These are phyloP conservation scores for Percopsis transmontana DNA, from an alignment of 2,113 vertebrate genomes.

Conservation along the genomic window DNA sequence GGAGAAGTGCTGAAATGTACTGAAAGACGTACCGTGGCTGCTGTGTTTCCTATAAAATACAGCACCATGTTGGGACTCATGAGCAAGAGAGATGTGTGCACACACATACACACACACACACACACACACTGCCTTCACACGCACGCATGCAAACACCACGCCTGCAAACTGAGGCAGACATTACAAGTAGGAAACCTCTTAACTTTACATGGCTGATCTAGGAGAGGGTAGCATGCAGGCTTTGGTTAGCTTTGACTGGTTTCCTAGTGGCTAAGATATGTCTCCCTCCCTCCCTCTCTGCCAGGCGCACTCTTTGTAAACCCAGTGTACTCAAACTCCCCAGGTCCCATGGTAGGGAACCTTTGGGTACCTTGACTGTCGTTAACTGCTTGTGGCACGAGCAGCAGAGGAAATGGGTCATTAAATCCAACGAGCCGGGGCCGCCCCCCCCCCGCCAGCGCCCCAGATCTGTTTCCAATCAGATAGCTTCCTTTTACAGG, in stretches of 20 bases:
- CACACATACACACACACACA: neutral
- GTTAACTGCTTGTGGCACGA: slow-evolving; percentile 82
- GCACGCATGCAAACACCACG: neutral
- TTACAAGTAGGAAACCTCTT: neutral
- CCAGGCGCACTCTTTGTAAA: slow-evolving; percentile 4
- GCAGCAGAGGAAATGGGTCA: slow-evolving; percentile 81
- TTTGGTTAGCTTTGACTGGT: slow-evolving; percentile 69
- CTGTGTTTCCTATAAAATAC: neutral
- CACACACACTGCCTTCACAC: neutral
- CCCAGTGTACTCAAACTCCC: slow-evolving; percentile 47
- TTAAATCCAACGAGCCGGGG: slow-evolving; percentile 81
- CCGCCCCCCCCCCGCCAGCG: slow-evolving; percentile 67
- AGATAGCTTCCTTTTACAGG: slow-evolving; percentile 76
- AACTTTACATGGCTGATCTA: slow-evolving; percentile 42
- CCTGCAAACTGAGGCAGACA: too few relatives aligned
- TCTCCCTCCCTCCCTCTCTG: slow-evolving; percentile 29
- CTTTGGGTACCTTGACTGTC: slow-evolving; percentile 81
- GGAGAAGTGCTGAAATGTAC: too few relatives aligned
- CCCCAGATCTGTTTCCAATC: slow-evolving; percentile 82
- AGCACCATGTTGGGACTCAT: too few relatives aligned
- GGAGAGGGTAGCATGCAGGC: slow-evolving; percentile 35
- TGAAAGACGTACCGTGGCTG: too few relatives aligned
- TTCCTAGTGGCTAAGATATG: slow-evolving; percentile 52
- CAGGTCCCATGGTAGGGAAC: slow-evolving; percentile 65
- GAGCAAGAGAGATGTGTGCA: too few relatives aligned